These are phyloP conservation scores for Phyto melanocephala DNA, from an alignment of 2,888 invertebrate genomes.

Conservation along the genomic window DNA sequence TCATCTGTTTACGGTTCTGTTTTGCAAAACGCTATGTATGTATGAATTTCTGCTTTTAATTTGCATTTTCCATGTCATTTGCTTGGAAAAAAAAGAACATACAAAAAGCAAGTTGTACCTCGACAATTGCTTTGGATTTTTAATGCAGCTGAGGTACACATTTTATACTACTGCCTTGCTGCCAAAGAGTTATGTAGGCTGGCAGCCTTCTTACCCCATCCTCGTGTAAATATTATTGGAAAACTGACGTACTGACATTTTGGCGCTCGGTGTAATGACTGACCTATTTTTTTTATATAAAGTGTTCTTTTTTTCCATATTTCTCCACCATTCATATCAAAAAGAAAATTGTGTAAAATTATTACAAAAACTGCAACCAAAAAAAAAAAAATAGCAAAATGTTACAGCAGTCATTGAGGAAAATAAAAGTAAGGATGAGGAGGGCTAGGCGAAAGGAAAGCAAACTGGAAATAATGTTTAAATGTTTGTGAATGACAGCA, in stretches of 20 bases:
- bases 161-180: background rate
- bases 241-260: slow-evolving; percentile 23
- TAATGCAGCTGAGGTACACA: background rate
- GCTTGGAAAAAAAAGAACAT: slow-evolving; percentile 9
- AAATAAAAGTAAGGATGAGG: background rate
- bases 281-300: slow-evolving; percentile 53
- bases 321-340: slow-evolving; percentile 34
- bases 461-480: slow-evolving; percentile 51
- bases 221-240: background rate
- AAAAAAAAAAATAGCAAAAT: slow-evolving; percentile 10
- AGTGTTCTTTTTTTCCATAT: background rate
- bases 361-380: slow-evolving; percentile 18
- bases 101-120: slow-evolving; percentile 21
- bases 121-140: slow-evolving; percentile 38
- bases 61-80: slow-evolving; percentile 64
- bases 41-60: slow-evolving; percentile 60
- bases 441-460: background rate
- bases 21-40: slow-evolving; percentile 6
- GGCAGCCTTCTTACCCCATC: slow-evolving; percentile 9
- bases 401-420: background rate
- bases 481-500: slow-evolving; percentile 58
- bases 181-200: background rate
- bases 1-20: background rate
- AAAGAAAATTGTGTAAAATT: slow-evolving; percentile 44
- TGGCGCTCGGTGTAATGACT: slow-evolving; percentile 44